Conservation (phyloP, 2,797 vertebrate species). For the Tapirus indicus region DNA sequence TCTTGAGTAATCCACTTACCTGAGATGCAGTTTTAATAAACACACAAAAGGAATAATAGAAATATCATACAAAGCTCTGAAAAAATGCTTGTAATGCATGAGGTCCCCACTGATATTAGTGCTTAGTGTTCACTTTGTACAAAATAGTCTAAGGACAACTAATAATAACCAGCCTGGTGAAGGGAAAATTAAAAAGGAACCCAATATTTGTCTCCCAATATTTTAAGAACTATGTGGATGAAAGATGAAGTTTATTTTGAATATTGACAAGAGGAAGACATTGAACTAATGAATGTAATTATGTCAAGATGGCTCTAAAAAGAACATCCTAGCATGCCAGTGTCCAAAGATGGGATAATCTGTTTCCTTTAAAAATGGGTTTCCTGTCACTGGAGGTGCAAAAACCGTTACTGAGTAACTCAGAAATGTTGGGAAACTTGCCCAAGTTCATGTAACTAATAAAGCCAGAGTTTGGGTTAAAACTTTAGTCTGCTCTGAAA, state of each 20-base stretch:
- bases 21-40: background rate
- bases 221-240: slow-evolving; percentile 11
- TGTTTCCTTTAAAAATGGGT: background rate
- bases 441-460: background rate
- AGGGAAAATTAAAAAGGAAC: background rate
- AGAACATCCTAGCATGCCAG: background rate
- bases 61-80: background rate
- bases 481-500: background rate
- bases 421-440: background rate
- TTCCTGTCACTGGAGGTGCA: background rate
- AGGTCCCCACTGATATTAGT: background rate
- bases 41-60: background rate
- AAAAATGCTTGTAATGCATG: background rate
- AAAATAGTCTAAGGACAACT: background rate
- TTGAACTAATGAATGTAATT: background rate
- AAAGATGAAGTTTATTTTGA: background rate
- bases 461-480: background rate
- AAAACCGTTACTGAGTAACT: background rate
- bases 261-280: background rate
- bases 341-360: background rate
- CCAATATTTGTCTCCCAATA: background rate
- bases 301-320: background rate
- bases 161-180: background rate
- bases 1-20: background rate
- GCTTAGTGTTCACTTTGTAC: background rate